Evolutionary conservation across 2,888 invertebrate genomes (phyloP).

Genomic region (Callyntrura guangdongensis): DNA sequence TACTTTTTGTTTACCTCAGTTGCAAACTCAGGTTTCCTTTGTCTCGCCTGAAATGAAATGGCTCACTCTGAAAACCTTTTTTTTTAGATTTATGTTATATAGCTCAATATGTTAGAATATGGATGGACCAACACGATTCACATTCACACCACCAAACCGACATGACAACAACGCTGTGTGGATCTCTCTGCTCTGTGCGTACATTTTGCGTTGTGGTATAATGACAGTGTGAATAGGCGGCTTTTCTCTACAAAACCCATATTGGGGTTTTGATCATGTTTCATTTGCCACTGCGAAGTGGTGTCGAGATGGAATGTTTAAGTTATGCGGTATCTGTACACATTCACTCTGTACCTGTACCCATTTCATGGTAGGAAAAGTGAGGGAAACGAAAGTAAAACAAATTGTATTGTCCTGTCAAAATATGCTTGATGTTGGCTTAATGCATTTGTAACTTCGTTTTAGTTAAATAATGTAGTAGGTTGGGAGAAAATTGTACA

Average conservation of each 20-base stretch:
- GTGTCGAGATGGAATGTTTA: constrained; percentile 14
- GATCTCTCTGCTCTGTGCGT: too few relatives aligned
- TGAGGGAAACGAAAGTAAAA: not conserved
- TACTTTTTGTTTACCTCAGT: constrained; percentile 46
- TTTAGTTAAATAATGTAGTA: not conserved
- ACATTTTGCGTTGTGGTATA: not conserved
- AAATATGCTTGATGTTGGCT: constrained; percentile 4
- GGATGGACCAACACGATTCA: not conserved
- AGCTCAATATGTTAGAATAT: constrained; percentile 32
- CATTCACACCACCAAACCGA: not conserved
- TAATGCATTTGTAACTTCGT: not conserved
- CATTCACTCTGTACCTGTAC: not conserved
- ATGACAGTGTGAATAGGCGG: constrained; percentile 31
- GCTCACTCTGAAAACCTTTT: constrained; percentile 52
- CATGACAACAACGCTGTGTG: not conserved
- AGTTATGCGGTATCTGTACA: not conserved
- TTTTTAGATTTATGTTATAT: constrained; percentile 5
- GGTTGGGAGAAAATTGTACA: not conserved
- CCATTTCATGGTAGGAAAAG: not conserved
- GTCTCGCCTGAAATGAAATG: constrained; percentile 59
- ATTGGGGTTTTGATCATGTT: constrained; percentile 55
- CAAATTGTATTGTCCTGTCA: not conserved
- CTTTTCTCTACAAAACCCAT: constrained; percentile 35
- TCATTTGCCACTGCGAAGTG: constrained; percentile 19
- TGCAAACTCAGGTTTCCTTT: constrained; percentile 51